Percentiles rank a stretch among this genome's conserved stretches.
phyloP scores from a whole-genome alignment of 2,888 invertebrate genomes.

The Heteromurus nitidus region DNA sequence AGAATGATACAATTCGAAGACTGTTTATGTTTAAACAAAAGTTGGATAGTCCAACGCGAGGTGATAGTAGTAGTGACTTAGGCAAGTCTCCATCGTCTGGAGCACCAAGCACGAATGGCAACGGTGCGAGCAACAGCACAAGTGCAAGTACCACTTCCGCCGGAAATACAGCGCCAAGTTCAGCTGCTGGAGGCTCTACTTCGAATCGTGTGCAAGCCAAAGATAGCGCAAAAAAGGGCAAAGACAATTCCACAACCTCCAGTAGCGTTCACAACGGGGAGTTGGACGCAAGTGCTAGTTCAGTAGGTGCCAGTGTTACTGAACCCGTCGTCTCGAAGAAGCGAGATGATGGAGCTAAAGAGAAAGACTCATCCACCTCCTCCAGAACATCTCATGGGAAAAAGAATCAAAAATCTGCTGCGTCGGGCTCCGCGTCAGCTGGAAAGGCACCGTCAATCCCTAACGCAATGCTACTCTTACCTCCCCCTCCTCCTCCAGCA shows the following conservation, averaged over 20 bases:
- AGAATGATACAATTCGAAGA: conserved; percentile 72
- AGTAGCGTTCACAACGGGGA: conserved; percentile 69
- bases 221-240: conserved; percentile 70
- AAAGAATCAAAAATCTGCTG: conserved; percentile 64
- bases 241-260: conserved; percentile 38
- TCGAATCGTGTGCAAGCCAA: conserved; percentile 72
- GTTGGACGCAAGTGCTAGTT: conserved; percentile 60
- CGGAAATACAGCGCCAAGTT: conserved; percentile 35
- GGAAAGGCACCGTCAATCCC: conserved; percentile 29
- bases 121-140: conserved; percentile 38
- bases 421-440: conserved; percentile 32
- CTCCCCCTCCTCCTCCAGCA: conserved; percentile 62
- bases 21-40: conserved; percentile 70
- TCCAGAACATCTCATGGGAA: conserved; percentile 55
- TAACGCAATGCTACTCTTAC: conserved; percentile 33
- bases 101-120: conserved; percentile 33
- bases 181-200: conserved; percentile 45
- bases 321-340: conserved; percentile 28
- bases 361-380: conserved; percentile 40
- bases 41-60: conserved; percentile 67
- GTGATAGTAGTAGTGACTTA: conserved; percentile 49
- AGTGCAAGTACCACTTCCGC: conserved; percentile 17
- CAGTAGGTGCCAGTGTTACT: conserved; percentile 52
- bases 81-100: conserved; percentile 51
- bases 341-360: conserved; percentile 26